Evolutionary conservation across 1,140 invertebrate genomes (phyloP), one percentile per base, ranked within the genome.

Genomic region (Drosophila pseudoananassae): DNA sequence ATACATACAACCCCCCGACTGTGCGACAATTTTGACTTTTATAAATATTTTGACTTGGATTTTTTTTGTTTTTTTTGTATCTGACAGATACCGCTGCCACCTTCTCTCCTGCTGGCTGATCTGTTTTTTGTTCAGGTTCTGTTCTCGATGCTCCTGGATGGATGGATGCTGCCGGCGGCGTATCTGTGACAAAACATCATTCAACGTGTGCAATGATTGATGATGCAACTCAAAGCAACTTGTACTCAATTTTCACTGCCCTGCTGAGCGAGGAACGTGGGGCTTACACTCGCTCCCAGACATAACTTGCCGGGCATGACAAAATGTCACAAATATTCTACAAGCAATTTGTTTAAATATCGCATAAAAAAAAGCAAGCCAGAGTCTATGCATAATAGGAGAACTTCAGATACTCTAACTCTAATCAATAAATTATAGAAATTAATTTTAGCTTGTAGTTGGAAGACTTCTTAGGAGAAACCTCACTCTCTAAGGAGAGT

Each of bases 331-430:
- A 88, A 88, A 88, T 88, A 88, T 88, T 88, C 83, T 88, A 88
- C 84, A 88, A 88, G 83, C 83, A 88, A 88, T 88, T 88, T 88
- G 83, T 88, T 88, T 89, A 88, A 89, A 88, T 88, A 89, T 88
- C 83, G 78, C 79, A 88, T 88, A 89, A 83, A 82, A 82, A 61
- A 45, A 49, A 45, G 27, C 5, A 7, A 7, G 5, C 4, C 5
- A 0, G 4, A 27, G 6, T 6, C 20, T 20, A 0, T 20, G 20
- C 2, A 2, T 3, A 1, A 27, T 27, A 6, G 4, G 4, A 27
- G 25, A 27, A 27, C 25, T 27, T 27, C 4, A 27, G 25, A 27
- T 27, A 27, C 25, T 27, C 20, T 20, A 20, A 20, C 20, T 20
- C 20, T 3, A 20, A 20, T 20, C 20, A 20, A 20, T 3, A 20